Conservation (phyloP, 2,888 invertebrate species). For the Orthosia cruda region DNA sequence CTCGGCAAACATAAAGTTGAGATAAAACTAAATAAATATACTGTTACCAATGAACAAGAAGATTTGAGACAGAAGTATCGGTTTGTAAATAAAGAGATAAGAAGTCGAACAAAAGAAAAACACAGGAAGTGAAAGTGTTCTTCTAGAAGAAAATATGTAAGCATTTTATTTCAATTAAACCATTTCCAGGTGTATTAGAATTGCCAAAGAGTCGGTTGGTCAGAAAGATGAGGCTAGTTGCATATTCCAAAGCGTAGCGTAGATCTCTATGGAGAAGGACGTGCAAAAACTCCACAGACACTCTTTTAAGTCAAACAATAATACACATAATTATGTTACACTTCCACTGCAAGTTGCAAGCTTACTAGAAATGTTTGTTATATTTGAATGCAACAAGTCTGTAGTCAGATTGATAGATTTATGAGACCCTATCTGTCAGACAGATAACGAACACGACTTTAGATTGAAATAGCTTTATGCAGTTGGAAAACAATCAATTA, state of each 20-base stretch:
- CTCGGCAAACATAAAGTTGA: constrained; percentile 36
- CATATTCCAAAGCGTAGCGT: too few species aligned
- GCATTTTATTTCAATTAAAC: too few species aligned
- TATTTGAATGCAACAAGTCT: background rate
- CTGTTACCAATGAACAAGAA: constrained; percentile 3
- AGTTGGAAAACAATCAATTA: background rate
- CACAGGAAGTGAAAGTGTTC: too few species aligned
- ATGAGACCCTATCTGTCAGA: constrained; percentile 9
- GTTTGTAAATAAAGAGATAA: background rate
- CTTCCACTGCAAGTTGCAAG: background rate
- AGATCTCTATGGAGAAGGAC: too few species aligned
- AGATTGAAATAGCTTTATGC: constrained; percentile 5
- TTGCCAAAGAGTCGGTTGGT: too few species aligned
- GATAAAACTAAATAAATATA: constrained; percentile 51
- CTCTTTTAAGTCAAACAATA: too few species aligned
- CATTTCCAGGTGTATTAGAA: too few species aligned
- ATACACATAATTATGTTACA: too few species aligned
- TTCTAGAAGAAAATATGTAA: too few species aligned
- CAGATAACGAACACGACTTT: constrained; percentile 20
- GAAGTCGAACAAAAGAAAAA: background rate
- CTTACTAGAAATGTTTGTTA: background rate
- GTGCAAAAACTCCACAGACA: too few species aligned
- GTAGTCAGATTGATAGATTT: constrained; percentile 7
- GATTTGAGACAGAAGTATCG: constrained; percentile 25
- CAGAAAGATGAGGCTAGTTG: too few species aligned